Evolutionary conservation across 2,113 vertebrate genomes (phyloP).

Genomic region (Nycticebus coucang): DNA sequence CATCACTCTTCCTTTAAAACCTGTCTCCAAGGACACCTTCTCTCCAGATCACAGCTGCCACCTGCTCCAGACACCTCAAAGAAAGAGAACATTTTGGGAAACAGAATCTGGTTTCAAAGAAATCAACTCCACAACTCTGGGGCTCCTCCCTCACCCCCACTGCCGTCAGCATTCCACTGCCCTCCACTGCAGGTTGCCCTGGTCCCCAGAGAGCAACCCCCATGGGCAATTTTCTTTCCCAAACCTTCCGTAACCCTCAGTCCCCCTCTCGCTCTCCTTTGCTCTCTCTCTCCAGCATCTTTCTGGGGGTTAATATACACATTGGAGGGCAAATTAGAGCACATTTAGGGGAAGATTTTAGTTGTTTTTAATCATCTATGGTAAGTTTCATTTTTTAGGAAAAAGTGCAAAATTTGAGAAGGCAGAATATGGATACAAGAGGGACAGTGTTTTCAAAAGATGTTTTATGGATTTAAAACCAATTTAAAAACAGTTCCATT

Average conservation of each 20-base stretch:
- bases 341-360: conserved; percentile 65
- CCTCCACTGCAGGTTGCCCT: fast-evolving
- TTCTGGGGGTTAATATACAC: not conserved
- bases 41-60: not conserved
- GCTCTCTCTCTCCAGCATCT: not conserved
- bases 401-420: conserved; percentile 77
- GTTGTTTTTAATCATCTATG: conserved; percentile 77
- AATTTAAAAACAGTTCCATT: conserved; percentile 71
- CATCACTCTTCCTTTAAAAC: not conserved
- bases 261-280: not conserved
- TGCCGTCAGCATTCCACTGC: not conserved
- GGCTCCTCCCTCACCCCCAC: fast-evolving
- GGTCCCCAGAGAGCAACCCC: not conserved
- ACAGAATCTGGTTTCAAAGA: not conserved
- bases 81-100: not conserved
- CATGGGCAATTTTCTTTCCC: not conserved
- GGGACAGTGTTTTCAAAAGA: conserved; percentile 79
- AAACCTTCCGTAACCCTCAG: fast-evolving
- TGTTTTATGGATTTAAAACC: conserved; percentile 50
- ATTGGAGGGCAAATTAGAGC: conserved; percentile 41
- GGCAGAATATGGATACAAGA: conserved; percentile 80
- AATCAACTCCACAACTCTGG: fast-evolving
- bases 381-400: conserved; percentile 76
- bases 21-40: not conserved
- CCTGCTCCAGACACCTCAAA: not conserved